A percentile compares a stretch with the other conserved stretches of the same genome.
Evolutionary conservation across 2,113 vertebrate genomes (phyloP).

Genomic region (Chaetodon trifascialis): DNA sequence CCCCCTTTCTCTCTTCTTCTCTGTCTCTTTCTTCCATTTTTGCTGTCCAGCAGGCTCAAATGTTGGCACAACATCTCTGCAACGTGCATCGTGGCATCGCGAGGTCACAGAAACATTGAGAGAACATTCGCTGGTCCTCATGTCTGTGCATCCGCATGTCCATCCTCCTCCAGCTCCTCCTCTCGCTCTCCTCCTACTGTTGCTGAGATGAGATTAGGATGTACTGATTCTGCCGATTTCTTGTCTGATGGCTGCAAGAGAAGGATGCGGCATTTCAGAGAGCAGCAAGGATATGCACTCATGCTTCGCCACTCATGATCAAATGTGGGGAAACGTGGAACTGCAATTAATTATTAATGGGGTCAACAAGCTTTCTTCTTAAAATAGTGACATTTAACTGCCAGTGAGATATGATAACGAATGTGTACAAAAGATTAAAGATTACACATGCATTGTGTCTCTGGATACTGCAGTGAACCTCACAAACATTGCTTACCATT

Average conservation of each 20-base stretch:
- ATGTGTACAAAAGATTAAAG: slow-evolving; percentile 7
- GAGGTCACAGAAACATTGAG: slow-evolving; percentile 84
- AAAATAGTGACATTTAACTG: neutral
- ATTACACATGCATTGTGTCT: neutral
- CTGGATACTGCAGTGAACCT: neutral
- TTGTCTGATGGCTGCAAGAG: slow-evolving; percentile 93
- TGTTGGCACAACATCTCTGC: slow-evolving; percentile 85
- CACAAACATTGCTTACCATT: slow-evolving; percentile 87
- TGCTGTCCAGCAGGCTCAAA: slow-evolving; percentile 82
- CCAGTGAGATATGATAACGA: neutral
- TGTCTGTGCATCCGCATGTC: slow-evolving; percentile 75
- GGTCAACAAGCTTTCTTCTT: neutral
- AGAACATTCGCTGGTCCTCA: slow-evolving; percentile 77
- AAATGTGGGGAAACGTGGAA: neutral
- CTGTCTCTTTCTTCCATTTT: slow-evolving; percentile 30
- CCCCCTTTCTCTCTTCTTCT: slow-evolving; percentile 14
- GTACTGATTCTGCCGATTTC: slow-evolving; percentile 96
- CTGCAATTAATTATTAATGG: neutral
- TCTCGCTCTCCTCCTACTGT: slow-evolving; percentile 66
- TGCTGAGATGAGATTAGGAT: slow-evolving; percentile 86
- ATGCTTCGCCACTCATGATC: neutral
- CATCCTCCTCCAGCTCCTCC: slow-evolving; percentile 79
- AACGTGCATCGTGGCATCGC: slow-evolving; percentile 63
- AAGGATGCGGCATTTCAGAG: neutral
- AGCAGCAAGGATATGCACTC: neutral